Base-by-base conservation (phyloP, 23 tunicate species). In the Trididemnum clinides region DNA sequence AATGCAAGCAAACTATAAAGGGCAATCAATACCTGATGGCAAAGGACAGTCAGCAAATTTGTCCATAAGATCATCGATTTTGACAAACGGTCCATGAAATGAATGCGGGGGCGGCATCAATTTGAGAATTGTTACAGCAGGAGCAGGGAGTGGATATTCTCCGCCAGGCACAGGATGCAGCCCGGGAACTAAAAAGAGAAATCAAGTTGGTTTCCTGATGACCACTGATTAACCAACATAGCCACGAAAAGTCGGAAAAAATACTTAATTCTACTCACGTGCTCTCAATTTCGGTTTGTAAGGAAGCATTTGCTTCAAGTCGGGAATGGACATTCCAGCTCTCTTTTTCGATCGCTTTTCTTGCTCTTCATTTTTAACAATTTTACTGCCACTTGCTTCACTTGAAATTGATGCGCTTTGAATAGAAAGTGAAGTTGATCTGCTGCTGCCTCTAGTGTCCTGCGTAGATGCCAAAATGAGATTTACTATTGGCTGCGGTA, bases 111-210 rank as follows among this genome's bases (percentile, higher is more conserved):
- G 99, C 0, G 99, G 99, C 88, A 95, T 83, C 33, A 75, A 57
- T 83, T 85, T 93, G 15, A 95, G 33, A 50, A 90, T 44, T 25
- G 66, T 49, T 1, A 34, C 82, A 0, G 90, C 92, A 21, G 92
- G 91, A 1, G 83, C 84, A 1, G 99, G 99, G 10, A 78, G 28
- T 4, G 99, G 99, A 33, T 86, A 95, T 86, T 95, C 99, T 26
- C 99, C 99, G 37, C 99, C 99, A 0, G 99, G 95, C 6, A 95
- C 95, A 0, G 89, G 87, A 54, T 95, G 95, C 54, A 81, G 38
- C 0, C 99, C 99, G 21, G 99, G 95, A 2, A 87, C 99, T 95
- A 51, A 39, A 38, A 44, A n/a, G 20, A 23, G 28, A 10, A 64
- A 12, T 7, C 26, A 71, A 71, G 12, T 27, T 15, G 10, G 7